Evolutionary conservation across 2,888 invertebrate genomes (phyloP).

Genomic region (Protodeltote pygarga): DNA sequence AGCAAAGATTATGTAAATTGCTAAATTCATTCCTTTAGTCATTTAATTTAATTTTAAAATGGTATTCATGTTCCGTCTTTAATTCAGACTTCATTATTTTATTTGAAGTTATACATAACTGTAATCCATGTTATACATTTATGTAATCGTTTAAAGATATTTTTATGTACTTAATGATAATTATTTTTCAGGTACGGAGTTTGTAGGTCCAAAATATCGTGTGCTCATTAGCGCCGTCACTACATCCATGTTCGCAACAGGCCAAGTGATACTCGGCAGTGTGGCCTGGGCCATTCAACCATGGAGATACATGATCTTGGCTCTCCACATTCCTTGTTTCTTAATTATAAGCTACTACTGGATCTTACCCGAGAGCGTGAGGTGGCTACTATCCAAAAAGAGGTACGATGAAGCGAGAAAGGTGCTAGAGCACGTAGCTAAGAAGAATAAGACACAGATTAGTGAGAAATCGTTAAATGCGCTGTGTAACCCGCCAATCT

Average conservation of each 20-base stretch:
- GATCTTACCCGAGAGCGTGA: slow-evolving; percentile 88
- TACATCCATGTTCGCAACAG: slow-evolving; percentile 90
- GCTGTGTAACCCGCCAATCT: slow-evolving; percentile 72
- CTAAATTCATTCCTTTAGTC: too few species aligned
- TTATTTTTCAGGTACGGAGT: slow-evolving; percentile 88
- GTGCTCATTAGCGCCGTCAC: slow-evolving; percentile 90
- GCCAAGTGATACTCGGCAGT: slow-evolving; percentile 89
- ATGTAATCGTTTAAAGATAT: too few species aligned
- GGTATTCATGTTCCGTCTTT: too few species aligned
- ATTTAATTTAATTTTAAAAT: too few species aligned
- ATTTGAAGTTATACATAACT: too few species aligned
- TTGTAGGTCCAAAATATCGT: slow-evolving; percentile 91
- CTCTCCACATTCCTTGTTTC: slow-evolving; percentile 90
- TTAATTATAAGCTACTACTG: slow-evolving; percentile 89
- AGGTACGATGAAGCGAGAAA: slow-evolving; percentile 87
- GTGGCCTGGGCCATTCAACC: slow-evolving; percentile 89
- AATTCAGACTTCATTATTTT: too few species aligned
- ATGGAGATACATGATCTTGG: slow-evolving; percentile 89
- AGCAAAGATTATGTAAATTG: too few species aligned
- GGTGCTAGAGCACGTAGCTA: slow-evolving; percentile 88
- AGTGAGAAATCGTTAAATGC: slow-evolving; percentile 83
- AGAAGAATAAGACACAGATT: slow-evolving; percentile 86
- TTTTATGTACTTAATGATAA: background rate
- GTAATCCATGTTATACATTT: too few species aligned
- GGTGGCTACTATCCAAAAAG: slow-evolving; percentile 91